These are phyloP conservation scores for Eurystomus gularis DNA, from an alignment of 2,113 vertebrate genomes.

Conservation along the genomic window DNA sequence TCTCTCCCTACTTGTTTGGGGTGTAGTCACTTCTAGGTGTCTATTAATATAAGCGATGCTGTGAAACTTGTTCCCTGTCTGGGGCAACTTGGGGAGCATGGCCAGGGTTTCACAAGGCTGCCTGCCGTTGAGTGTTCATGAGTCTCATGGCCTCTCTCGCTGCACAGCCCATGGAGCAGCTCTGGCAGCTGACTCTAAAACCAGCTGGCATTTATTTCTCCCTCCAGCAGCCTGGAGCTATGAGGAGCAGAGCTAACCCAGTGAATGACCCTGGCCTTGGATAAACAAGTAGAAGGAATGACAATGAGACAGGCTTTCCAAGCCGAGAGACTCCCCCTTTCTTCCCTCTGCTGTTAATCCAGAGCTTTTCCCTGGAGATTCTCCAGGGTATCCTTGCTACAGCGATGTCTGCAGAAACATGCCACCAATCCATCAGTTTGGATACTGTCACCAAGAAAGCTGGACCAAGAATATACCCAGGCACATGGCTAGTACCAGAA, in stretches of 20 bases:
- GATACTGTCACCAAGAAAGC: neutral
- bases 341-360: neutral
- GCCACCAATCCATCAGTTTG: no score
- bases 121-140: neutral
- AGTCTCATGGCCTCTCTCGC: neutral
- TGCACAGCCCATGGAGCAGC: neutral
- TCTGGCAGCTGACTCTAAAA: neutral
- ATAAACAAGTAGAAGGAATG: neutral
- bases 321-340: neutral
- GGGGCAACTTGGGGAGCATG: neutral
- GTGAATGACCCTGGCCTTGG: neutral
- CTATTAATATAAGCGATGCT: neutral
- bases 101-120: neutral
- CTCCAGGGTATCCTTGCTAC: neutral
- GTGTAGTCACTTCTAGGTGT: neutral
- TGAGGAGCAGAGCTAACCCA: neutral
- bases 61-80: neutral
- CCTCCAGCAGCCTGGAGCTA: neutral
- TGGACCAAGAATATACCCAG: neutral
- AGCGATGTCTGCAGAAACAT: neutral
- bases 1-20: neutral
- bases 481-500: neutral
- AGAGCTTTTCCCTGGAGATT: neutral
- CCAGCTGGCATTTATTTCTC: neutral
- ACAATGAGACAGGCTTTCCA: neutral